Evolutionary conservation across 2,888 invertebrate species (phyloP), one percentile per base, ranked within the genome.

Genomic region (Hermaeophaga mercurialis): DNA sequence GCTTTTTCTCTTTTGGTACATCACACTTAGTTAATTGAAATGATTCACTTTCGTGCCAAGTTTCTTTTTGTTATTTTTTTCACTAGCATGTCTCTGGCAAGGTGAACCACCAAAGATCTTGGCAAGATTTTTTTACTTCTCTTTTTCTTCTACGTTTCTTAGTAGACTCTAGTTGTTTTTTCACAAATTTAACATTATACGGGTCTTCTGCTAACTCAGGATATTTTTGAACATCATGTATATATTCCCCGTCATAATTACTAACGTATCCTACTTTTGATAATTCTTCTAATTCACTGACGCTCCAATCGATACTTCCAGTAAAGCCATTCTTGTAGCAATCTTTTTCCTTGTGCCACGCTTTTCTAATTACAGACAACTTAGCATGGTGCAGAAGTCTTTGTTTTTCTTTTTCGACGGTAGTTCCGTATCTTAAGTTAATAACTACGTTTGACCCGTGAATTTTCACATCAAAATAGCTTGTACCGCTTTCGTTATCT

Each of bases 151-250:
- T 84, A 60, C 89, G 82, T 60, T 88, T 85, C 75, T 88, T 87
- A 59, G 86, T 83, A 66, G 86, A 83, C 63, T 88, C 87, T 22
- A 83, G 82, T 69, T 89, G 86, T 78, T 90, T 90, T 80, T 92
- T 93, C 34, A 90, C 84, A 75, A 95, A 94, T 72, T 90, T 86
- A 61, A 97, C 87, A 80, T 96, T 96, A 81, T 92, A 94, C 5
- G 95, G 96, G 81, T 96, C 96, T 79, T 96, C 96, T 49, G 96
- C 93, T 48, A 96, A 82, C 76, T 96, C 94, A 0, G 96, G 95
- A 80, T 94, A 96, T 58, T 87, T 81, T 68, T 89, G 87, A 24
- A 94, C 90, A 74, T 94, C 93, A 78, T 95, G 94, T 66, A 92
- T 88, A 80, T 94, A 96, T 73, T 94, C 91, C 56, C 91, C 93